Evolutionary conservation across 2,113 vertebrate species (phyloP).

Genomic region (Sapajus apella): DNA sequence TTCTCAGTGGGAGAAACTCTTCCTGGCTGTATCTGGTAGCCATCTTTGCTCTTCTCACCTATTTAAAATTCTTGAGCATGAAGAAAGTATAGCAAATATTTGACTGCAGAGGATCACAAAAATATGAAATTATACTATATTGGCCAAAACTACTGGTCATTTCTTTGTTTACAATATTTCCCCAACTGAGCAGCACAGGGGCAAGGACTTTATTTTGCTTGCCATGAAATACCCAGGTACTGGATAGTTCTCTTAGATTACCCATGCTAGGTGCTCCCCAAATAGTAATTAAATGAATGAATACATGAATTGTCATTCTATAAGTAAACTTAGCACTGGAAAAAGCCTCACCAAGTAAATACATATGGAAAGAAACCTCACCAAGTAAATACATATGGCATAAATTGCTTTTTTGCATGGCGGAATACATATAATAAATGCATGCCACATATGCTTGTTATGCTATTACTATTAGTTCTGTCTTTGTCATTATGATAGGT

Average conservation of each 20-base stretch:
- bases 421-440: not conserved
- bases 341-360: not conserved
- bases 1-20: no score
- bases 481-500: not conserved
- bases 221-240: not conserved
- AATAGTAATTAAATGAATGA: not conserved
- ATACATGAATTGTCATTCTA: not conserved
- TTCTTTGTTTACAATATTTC: not conserved
- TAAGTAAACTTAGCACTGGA: not conserved
- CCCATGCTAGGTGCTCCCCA: not conserved
- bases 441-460: fast-evolving
- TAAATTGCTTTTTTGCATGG: not conserved
- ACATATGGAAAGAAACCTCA: not conserved
- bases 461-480: not conserved
- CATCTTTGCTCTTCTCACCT: no score
- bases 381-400: not conserved
- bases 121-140: not conserved
- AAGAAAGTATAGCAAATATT: not conserved
- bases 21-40: no score
- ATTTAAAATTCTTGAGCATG: not conserved
- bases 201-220: not conserved
- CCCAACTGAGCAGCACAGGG: not conserved
- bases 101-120: not conserved
- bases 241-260: not conserved
- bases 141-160: not conserved